These are phyloP conservation scores for Saccopteryx bilineata DNA, from an alignment of 2,113 vertebrate species.

Conservation along the genomic window DNA sequence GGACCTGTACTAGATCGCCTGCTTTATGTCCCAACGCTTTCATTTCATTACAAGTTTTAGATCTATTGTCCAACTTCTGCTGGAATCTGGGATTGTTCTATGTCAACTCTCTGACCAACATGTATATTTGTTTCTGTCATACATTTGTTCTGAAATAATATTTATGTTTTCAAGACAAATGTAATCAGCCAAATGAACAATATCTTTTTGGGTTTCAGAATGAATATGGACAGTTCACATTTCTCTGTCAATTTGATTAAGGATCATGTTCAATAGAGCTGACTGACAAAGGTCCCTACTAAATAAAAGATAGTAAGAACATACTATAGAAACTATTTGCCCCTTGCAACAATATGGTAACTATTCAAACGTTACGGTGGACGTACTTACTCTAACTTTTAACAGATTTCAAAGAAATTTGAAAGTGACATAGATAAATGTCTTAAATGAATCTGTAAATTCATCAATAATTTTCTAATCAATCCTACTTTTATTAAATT, in stretches of 20 bases:
- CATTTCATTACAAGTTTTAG: background rate
- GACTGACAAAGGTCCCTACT: background rate
- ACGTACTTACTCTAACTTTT: slow-evolving; percentile 26
- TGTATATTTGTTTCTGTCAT: background rate
- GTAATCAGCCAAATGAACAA: background rate
- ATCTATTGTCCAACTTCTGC: background rate
- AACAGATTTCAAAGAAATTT: slow-evolving; percentile 63
- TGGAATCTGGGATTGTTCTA: background rate
- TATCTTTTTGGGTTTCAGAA: background rate
- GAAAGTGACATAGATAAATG: slow-evolving; percentile 77
- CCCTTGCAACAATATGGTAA: background rate
- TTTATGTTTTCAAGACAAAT: slow-evolving; percentile 46
- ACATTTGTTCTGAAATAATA: background rate
- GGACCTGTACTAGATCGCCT: background rate
- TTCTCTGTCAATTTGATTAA: slow-evolving; percentile 50
- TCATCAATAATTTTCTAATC: slow-evolving; percentile 82
- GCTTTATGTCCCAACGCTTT: background rate
- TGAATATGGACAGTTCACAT: background rate
- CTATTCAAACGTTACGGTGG: background rate
- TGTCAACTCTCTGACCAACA: background rate
- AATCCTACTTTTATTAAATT: slow-evolving; percentile 79
- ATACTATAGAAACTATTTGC: background rate
- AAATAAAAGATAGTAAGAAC: background rate
- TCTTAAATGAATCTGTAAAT: slow-evolving; percentile 82
- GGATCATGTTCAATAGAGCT: background rate